Conservation (phyloP, 2,113 vertebrate species). For the Ceyx cyanopectus region DNA sequence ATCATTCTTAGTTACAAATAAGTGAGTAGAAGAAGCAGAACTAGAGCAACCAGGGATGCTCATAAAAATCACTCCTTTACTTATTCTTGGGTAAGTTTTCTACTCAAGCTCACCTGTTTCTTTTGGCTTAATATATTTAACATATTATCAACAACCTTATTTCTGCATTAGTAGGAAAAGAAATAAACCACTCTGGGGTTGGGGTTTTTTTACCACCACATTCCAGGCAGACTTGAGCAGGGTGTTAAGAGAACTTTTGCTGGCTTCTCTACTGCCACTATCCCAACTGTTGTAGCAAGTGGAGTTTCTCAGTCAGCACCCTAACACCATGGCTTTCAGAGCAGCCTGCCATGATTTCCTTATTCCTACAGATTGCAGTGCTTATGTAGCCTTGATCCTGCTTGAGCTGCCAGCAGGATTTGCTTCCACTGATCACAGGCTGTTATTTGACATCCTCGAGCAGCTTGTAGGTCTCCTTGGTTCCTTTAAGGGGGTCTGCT, state of each 20-base stretch:
- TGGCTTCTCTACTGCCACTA: background rate
- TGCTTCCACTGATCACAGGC: constrained; percentile 69
- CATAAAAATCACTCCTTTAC: background rate
- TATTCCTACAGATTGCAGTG: constrained; percentile 69
- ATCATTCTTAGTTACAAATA: background rate
- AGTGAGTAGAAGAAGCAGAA: background rate
- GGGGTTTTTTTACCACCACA: background rate
- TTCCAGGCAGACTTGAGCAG: background rate
- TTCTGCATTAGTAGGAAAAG: background rate
- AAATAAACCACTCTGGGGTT: background rate
- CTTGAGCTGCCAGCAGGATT: constrained; percentile 67
- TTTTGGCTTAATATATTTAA: background rate
- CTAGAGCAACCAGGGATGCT: background rate
- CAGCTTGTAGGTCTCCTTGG: constrained; percentile 57
- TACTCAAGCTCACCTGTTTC: background rate
- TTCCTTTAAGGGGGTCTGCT: constrained; percentile 31
- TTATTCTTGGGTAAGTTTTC: background rate
- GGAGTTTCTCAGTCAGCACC: constrained; percentile 21
- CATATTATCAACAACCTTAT: background rate
- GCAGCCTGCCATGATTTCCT: constrained; percentile 58
- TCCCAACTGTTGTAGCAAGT: constrained; percentile 40
- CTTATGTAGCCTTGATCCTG: constrained; percentile 68
- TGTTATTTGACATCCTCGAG: constrained; percentile 61
- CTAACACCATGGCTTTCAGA: constrained; percentile 29
- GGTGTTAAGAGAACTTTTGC: background rate